Conservation (phyloP, 2,797 vertebrate species). For the Siniperca scherzeri region DNA sequence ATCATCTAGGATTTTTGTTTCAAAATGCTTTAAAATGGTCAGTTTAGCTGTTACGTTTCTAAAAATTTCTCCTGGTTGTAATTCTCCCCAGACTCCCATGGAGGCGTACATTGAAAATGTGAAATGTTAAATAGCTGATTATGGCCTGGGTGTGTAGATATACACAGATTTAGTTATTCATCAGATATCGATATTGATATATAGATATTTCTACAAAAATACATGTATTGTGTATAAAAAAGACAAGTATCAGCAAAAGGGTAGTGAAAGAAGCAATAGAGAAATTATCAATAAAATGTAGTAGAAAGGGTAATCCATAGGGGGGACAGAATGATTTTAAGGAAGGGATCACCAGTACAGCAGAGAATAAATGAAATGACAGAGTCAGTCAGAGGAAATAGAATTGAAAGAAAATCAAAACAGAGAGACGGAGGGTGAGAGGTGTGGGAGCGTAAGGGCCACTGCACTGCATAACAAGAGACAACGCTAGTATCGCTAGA, state of each 20-base stretch:
- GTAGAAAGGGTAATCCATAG: constrained; percentile 33
- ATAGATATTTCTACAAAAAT: constrained; percentile 22
- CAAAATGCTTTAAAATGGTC: too few species aligned
- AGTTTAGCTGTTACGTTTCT: too few species aligned
- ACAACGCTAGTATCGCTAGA: constrained; percentile 3
- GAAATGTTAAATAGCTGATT: too few species aligned
- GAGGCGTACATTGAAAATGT: too few species aligned
- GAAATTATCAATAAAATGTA: constrained; percentile 40
- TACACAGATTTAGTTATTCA: background rate
- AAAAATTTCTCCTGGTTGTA: too few species aligned
- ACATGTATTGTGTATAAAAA: background rate
- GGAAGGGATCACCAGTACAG: constrained; percentile 35
- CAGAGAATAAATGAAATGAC: constrained; percentile 54
- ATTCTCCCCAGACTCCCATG: too few species aligned
- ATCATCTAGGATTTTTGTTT: too few species aligned
- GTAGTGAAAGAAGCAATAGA: constrained; percentile 4
- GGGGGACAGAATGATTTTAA: constrained; percentile 39
- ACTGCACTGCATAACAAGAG: constrained; percentile 59
- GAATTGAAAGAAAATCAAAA: constrained; percentile 59
- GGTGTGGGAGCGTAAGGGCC: constrained; percentile 48
- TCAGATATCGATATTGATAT: background rate
- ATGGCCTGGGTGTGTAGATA: background rate
- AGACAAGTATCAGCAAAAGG: constrained; percentile 3
- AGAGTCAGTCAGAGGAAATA: constrained; percentile 46
- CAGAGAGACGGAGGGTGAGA: constrained; percentile 56